Evolutionary conservation across 37 sponge, comb jelly and placozoan species (phyloP), one percentile per base, ranked within the genome.

Genomic region (Aplysina aerophoba): DNA sequence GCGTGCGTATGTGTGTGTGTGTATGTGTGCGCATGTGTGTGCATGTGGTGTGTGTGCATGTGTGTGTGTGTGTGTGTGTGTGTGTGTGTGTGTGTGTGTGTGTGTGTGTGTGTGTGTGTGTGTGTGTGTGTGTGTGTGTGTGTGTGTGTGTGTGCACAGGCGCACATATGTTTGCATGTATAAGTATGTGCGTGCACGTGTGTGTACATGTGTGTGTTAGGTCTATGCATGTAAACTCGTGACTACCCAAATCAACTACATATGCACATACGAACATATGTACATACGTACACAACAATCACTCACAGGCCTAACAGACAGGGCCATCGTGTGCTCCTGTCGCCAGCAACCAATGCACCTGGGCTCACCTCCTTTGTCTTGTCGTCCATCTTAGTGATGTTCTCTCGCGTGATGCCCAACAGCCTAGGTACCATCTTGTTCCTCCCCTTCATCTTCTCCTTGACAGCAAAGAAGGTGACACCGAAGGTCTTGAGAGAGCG

Each of bases 401-500:
- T 39, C 60, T 81, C 82, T 16, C 27, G 25, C 3, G 62, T 81
- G 31, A 81, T 81, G 4, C 82, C 82, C 8, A 81, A n/a, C 27
- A 81, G 65, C 25, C 82, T 4, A 0, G 82, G 82, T 3, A 39
- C 63, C 19, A 81, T 35, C 25, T 81, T 81, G 65, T 59, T 81
- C 57, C 41, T 81, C n/a, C 82, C 31, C 65, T 59, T 81, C 65
- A 81, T 57, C 31, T 81, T 81, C 65, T 81, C 82, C 62, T 81
- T 81, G 17, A 81, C 82, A 19, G 27, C 59, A 13, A 81, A 81
- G 57, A 81, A 81, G 21, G 62, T 81, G 34, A 81, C 82, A 11
- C 82, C 82, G 34, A 55, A 81, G 21, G 82, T 81, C 65, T 81
- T 81, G 14, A 81, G 82, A 5, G 82, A 61, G 58, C 82, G 82